These are phyloP conservation scores for Leptopilina clavipes DNA, from an alignment of 1,140 invertebrate genomes.

Conservation along the genomic window DNA sequence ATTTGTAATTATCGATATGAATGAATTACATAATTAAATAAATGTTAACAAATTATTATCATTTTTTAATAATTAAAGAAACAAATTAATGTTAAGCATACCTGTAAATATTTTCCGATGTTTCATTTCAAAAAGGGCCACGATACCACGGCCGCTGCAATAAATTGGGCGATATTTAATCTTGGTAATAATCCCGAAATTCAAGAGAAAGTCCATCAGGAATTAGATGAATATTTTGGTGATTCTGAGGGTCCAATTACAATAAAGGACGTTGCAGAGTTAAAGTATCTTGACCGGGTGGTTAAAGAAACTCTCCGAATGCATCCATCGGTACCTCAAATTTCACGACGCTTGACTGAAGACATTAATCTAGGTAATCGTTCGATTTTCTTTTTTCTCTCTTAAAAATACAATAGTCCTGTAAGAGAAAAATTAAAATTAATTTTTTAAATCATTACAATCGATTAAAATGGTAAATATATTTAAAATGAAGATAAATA, in stretches of 20 bases:
- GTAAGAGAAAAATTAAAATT: not conserved
- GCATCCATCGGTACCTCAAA: slow-evolving; percentile 80
- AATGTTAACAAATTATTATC: too few species aligned
- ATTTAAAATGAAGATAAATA: too few species aligned
- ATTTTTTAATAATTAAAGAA: too few species aligned
- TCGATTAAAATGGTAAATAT: too few species aligned
- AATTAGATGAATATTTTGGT: slow-evolving; percentile 78
- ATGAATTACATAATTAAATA: not conserved
- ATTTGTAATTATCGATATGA: slow-evolving; percentile 18
- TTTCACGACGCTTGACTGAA: slow-evolving; percentile 74
- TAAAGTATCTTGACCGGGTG: slow-evolving; percentile 80
- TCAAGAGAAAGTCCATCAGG: slow-evolving; percentile 79
- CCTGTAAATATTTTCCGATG: not conserved
- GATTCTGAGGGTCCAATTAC: slow-evolving; percentile 61
- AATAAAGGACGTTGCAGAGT: slow-evolving; percentile 71
- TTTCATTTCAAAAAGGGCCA: slow-evolving; percentile 66
- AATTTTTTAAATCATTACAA: not conserved
- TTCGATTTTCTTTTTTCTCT: not conserved
- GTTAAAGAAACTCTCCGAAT: slow-evolving; percentile 79
- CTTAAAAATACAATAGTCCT: too few species aligned
- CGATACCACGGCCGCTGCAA: slow-evolving; percentile 80
- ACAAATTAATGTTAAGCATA: not conserved
- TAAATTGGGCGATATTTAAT: slow-evolving; percentile 76
- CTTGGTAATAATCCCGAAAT: slow-evolving; percentile 76
- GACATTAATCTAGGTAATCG: slow-evolving; percentile 78